Base-by-base conservation (phyloP, 2,113 vertebrate species). In the Copsychus sechellarum region DNA sequence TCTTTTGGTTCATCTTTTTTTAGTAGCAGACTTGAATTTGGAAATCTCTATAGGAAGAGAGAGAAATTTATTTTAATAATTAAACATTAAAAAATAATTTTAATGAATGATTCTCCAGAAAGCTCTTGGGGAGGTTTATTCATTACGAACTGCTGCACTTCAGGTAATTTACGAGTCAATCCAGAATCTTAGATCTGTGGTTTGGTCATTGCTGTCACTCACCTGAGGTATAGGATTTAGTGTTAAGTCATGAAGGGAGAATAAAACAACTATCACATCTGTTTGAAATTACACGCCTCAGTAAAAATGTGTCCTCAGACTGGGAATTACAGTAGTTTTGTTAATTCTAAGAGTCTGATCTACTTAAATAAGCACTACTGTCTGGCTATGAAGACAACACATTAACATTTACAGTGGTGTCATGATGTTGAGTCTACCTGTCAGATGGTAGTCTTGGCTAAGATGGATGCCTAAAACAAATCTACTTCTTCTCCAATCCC, bases 401-500 rank as follows among this genome's bases (percentile, higher is more conserved):
- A 38, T 57, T 91, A 92, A 94, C 38, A 69, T 92, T 93, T 91
- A 85, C 66, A 80, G 29, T 43, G 82, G 31, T 42, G 66, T 88
- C 85, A 57, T 69, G 71, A 91, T 94, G 81, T 82, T 90, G 78
- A 93, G 90, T 94, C 90, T 96, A 84, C 40, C 66, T 81, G 58
- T 94, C 87, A 94, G 47, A 88, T 69, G 20, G 71, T 86, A 90
- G 93, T 51, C 65, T 72, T 94, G 81, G 45, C 26, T 70, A 82
- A 92, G 66, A 82, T 11, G 17, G 50, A 96, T 85, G 25, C 36
- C 62, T 60, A 66, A 89, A 92, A 84, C 40, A 92, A 53, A 65
- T 61, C 40, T 81, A 11, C 33, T 72, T 76, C 6, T 40, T 58
- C 25, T 43, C 40, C 47, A 94, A 6, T 1, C 9, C 15, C 8